These are phyloP conservation scores for Illadopsis cleaveri DNA, from an alignment of 2,113 vertebrate genomes.

Conservation along the genomic window DNA sequence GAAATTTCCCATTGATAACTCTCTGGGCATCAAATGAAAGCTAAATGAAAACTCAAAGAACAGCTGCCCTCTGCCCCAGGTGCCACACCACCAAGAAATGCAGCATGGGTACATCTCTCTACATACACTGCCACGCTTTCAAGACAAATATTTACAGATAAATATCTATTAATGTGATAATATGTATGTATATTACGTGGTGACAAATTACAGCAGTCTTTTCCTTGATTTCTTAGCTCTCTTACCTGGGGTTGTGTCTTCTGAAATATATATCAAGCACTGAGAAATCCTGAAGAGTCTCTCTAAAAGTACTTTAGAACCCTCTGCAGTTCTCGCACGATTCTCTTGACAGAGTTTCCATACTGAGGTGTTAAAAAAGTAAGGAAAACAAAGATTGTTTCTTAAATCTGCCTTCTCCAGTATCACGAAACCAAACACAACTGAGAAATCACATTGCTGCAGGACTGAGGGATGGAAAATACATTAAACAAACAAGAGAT, in stretches of 20 bases:
- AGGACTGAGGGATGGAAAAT: neutral
- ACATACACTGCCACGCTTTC: neutral
- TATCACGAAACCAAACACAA: neutral
- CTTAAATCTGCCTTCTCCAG: neutral
- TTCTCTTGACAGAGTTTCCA: neutral
- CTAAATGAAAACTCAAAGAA: neutral
- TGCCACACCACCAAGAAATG: neutral
- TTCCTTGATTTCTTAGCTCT: neutral
- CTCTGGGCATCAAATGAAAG: neutral
- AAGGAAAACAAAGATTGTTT: neutral
- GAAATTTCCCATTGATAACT: neutral
- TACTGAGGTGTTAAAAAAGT: neutral
- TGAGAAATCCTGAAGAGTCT: neutral
- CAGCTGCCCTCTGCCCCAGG: neutral
- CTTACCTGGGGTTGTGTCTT: neutral
- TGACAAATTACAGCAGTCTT: neutral
- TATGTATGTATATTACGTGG: rapidly evolving
- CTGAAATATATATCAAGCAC: neutral
- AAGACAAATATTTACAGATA: neutral
- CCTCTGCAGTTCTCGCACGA: too few relatives aligned
- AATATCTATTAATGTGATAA: neutral
- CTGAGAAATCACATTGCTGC: neutral
- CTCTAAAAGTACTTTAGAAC: neutral
- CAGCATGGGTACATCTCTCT: neutral
- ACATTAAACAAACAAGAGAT: neutral